Percentiles rank a stretch among this genome's conserved stretches.
Conservation (phyloP, 1,140 invertebrate species). For the Drosophila kikkawai region DNA sequence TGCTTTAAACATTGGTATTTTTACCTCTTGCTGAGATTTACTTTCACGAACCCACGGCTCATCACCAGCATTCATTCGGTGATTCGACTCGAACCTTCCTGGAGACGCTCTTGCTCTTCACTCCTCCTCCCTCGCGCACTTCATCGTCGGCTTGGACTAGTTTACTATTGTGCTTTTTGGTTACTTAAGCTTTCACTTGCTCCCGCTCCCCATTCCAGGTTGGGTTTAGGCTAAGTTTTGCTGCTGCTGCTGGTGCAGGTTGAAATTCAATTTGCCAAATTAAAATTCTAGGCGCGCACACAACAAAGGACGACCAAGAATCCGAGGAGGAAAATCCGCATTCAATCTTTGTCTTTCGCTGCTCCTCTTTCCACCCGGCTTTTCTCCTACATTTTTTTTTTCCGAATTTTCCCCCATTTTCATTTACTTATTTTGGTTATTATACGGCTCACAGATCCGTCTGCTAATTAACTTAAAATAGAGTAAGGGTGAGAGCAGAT, state of each 20-base stretch:
- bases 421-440: slow-evolving; percentile 47
- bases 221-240: slow-evolving; percentile 68
- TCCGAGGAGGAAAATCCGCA: slow-evolving; percentile 17
- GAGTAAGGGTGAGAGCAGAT: slow-evolving; percentile 34
- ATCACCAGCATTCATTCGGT: slow-evolving; percentile 10
- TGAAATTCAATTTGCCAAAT: slow-evolving; percentile 80
- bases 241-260: slow-evolving; percentile 40
- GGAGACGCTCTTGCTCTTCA: neutral
- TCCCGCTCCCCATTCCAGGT: slow-evolving; percentile 11
- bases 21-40: neutral
- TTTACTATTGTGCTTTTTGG: slow-evolving; percentile 58
- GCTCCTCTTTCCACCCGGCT: neutral
- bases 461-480: slow-evolving; percentile 80
- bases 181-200: slow-evolving; percentile 60
- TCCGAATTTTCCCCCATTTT: slow-evolving; percentile 4
- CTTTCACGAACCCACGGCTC: slow-evolving; percentile 19
- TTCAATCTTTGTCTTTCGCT: slow-evolving; percentile 25
- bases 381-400: neutral
- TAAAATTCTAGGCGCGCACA: slow-evolving; percentile 61
- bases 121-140: neutral
- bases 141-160: slow-evolving; percentile 45
- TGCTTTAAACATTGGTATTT: no score
- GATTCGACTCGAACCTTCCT: slow-evolving; percentile 5
- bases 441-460: slow-evolving; percentile 59
- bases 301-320: slow-evolving; percentile 37